Conservation (phyloP, 2,888 invertebrate genomes). For the Taenaris catops region DNA sequence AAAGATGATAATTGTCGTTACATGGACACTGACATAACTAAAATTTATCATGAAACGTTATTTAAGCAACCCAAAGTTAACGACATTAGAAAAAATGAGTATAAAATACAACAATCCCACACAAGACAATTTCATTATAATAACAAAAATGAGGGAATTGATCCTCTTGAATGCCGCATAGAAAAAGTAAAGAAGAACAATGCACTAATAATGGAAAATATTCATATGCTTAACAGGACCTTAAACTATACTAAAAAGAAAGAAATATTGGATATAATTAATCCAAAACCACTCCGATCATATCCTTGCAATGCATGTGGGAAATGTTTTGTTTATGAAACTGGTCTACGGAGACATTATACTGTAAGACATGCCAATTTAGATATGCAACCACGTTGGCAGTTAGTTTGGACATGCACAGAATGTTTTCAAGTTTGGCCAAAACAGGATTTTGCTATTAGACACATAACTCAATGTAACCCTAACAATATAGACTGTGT, state of each 20-base stretch:
- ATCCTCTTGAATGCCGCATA: slow-evolving; percentile 60
- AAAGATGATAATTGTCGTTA: background rate
- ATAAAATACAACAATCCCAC: background rate
- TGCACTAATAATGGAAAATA: slow-evolving; percentile 70
- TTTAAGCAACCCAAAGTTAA: background rate
- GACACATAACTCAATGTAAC: slow-evolving; percentile 51
- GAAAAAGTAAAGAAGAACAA: slow-evolving; percentile 71
- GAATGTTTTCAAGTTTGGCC: slow-evolving; percentile 75
- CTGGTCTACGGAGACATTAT: slow-evolving; percentile 61
- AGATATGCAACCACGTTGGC: slow-evolving; percentile 59
- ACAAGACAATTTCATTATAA: background rate
- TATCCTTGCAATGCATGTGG: slow-evolving; percentile 65
- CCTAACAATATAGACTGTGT: slow-evolving; percentile 42
- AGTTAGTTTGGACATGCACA: slow-evolving; percentile 69
- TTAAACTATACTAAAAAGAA: slow-evolving; percentile 66
- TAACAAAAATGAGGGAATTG: slow-evolving; percentile 19
- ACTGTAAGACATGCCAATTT: slow-evolving; percentile 50
- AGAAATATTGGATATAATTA: slow-evolving; percentile 52
- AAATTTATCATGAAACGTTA: background rate
- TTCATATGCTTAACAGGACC: slow-evolving; percentile 64
- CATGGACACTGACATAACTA: background rate
- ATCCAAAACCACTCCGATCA: slow-evolving; percentile 50
- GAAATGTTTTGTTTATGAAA: slow-evolving; percentile 68
- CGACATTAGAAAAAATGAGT: background rate
- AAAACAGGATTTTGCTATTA: slow-evolving; percentile 49